A percentile compares a stretch with the other conserved stretches of the same genome.
Conservation (phyloP, 2,888 invertebrate genomes). For the Platycheirus rosarum region DNA sequence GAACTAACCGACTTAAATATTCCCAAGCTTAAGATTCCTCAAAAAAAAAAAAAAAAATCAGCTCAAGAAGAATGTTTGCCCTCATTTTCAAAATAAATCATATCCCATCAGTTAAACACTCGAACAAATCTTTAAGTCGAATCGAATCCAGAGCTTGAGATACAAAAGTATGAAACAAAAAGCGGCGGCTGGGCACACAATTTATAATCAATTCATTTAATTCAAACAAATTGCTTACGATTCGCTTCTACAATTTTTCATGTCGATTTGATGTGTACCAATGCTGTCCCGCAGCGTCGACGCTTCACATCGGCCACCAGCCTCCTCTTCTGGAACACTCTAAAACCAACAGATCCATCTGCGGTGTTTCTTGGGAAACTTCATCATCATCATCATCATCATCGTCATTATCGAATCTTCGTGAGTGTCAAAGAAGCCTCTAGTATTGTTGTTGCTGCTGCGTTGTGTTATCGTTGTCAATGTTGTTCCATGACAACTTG, state of each 20-base stretch:
- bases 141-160: slow-evolving; percentile 22
- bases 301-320: slow-evolving; percentile 17
- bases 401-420: slow-evolving; percentile 39
- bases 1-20: slow-evolving; percentile 51
- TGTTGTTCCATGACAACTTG: too few relatives aligned
- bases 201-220: slow-evolving; percentile 69
- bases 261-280: slow-evolving; percentile 64
- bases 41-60: too few relatives aligned
- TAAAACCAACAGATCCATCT: slow-evolving; percentile 24
- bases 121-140: slow-evolving; percentile 24
- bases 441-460: slow-evolving; percentile 7
- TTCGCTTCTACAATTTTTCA: slow-evolving; percentile 67
- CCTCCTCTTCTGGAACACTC: slow-evolving; percentile 16
- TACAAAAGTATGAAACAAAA: slow-evolving; percentile 36
- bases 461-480: slow-evolving; percentile 32
- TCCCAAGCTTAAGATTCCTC: slow-evolving; percentile 57
- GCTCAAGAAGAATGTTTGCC: slow-evolving; percentile 16
- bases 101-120: slow-evolving; percentile 36
- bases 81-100: slow-evolving; percentile 63
- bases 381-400: slow-evolving; percentile 52
- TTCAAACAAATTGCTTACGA: slow-evolving; percentile 70
- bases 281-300: slow-evolving; percentile 57
- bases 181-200: slow-evolving; percentile 42
- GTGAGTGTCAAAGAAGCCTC: slow-evolving; percentile 43
- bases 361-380: slow-evolving; percentile 44